Conservation (phyloP, 2,797 vertebrate genomes). For the Enteromius thamalakanensis region DNA sequence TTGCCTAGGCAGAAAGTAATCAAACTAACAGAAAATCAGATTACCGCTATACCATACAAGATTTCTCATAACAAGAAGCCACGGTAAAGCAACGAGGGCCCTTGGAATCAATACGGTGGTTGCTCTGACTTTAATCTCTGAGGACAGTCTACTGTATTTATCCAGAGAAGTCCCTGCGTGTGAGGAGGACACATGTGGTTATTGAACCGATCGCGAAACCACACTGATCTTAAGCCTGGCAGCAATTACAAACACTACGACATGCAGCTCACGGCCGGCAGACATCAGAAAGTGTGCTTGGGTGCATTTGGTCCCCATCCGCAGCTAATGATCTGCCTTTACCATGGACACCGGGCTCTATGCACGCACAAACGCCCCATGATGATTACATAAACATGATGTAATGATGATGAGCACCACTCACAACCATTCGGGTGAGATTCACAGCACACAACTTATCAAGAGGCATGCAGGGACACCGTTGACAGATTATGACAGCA, state of each 20-base stretch:
- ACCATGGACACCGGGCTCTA: conserved; percentile 20
- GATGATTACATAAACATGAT: conserved; percentile 51
- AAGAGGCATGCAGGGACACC: conserved; percentile 52
- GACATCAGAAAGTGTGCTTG: not conserved
- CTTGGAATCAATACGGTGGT: conserved; percentile 43
- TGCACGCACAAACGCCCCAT: conserved; percentile 23
- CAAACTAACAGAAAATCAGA: conserved; percentile 27
- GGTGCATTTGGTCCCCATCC: not conserved
- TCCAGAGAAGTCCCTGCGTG: conserved; percentile 8
- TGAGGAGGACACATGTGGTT: conserved; percentile 42
- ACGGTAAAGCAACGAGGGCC: conserved; percentile 7
- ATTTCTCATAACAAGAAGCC: conserved; percentile 37
- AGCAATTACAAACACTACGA: conserved; percentile 28
- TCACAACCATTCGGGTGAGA: conserved; percentile 48
- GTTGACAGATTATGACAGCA: conserved; percentile 53
- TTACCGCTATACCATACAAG: conserved; percentile 23
- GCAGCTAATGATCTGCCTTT: conserved; percentile 29
- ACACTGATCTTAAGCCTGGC: conserved; percentile 38
- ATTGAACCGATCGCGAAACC: conserved; percentile 44
- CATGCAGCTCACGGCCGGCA: conserved; percentile 49
- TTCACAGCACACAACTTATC: conserved; percentile 56
- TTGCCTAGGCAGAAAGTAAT: conserved; percentile 12
- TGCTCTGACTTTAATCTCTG: conserved; percentile 26
- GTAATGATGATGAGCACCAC: conserved; percentile 53
- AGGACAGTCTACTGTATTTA: conserved; percentile 30